Percentiles rank a stretch among this genome's conserved stretches.
Conservation (phyloP, 2,888 invertebrate species). For the Macrophya alboannulata region DNA sequence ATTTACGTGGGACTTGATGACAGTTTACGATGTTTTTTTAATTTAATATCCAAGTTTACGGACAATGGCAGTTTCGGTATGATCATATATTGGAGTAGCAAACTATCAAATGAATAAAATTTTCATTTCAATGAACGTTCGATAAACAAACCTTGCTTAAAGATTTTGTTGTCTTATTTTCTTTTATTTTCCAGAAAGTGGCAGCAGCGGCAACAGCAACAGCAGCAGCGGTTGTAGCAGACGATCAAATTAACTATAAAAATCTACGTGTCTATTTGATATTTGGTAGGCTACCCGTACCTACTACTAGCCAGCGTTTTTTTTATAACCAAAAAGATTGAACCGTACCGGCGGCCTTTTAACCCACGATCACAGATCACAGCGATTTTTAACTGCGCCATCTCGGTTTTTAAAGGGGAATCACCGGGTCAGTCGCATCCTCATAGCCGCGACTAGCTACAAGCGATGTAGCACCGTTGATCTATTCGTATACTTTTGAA, state of each 20-base stretch:
- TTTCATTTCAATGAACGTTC: not conserved
- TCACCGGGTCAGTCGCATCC: not conserved
- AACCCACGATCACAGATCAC: slow-evolving; percentile 3
- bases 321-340: slow-evolving; percentile 49
- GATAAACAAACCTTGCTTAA: slow-evolving; percentile 24
- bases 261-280: slow-evolving; percentile 41
- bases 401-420: slow-evolving; percentile 8
- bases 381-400: slow-evolving; percentile 5
- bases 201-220: not conserved
- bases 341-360: slow-evolving; percentile 11
- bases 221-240: slow-evolving; percentile 14
- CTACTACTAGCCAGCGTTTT: not conserved
- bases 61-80: not conserved
- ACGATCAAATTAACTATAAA: slow-evolving; percentile 32
- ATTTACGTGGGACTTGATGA: not conserved
- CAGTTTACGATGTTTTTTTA: not conserved
- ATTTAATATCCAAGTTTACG: slow-evolving; percentile 16
- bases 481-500: not conserved
- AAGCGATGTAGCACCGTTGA: not conserved
- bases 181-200: not conserved
- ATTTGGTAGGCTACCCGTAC: slow-evolving; percentile 1
- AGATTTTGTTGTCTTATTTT: not conserved
- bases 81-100: not conserved
- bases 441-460: not conserved
- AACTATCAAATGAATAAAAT: not conserved